Base-by-base conservation (phyloP, 2,113 vertebrate genomes). In the Melanerpes aurifrons region DNA sequence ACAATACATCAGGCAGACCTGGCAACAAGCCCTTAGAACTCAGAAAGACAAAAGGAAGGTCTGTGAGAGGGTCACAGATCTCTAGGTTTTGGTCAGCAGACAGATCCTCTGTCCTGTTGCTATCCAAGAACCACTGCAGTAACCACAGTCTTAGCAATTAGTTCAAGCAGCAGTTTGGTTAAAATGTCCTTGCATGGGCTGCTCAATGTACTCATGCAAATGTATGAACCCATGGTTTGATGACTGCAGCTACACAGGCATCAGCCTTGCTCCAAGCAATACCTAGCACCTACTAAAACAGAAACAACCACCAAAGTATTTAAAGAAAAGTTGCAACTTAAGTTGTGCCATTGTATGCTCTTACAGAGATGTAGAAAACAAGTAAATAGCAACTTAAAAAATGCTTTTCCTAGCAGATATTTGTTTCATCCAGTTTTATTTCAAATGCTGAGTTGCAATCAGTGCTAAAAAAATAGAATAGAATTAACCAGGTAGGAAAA, bases 131-230 rank as follows among this genome's bases (percentile, higher is more conserved):
- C 10, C 10, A 40, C 54, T 53, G 25, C 31, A 68, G 43, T 22
- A 53, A 53, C 28, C 28, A 12, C 15, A 53, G 22, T 4, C 26
- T 17, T 35, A 50, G 26, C 43, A 32, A 5, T 2, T 56, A 53
- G 10, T 69, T 84, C 70, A 64, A 78, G 84, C 54, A 75, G 5
- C 19, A 62, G 10, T 17, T 69, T 14, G 2, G 28, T 57, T 45
- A n/a, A 87, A 59, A 56, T 17, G 53, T 7, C 15, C 32, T n/a
- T 17, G 29, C 2, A 1, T 10, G 15, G 45, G 15, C 59, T 78
- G 58, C 48, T 71, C 2, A 0, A 31, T 47, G 24, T 31, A 56
- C 28, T 62, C n/a, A 50, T 1, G 5, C 15, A 45, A 61, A 68
- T 40, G 20, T 26, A 61, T 12, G 43, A 43, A 43, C 15, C 26